A percentile compares a stretch with the other conserved stretches of the same genome.
phyloP scores from a whole-genome alignment of 64 coral and sea anemone species.

The Montipora sp. region DNA sequence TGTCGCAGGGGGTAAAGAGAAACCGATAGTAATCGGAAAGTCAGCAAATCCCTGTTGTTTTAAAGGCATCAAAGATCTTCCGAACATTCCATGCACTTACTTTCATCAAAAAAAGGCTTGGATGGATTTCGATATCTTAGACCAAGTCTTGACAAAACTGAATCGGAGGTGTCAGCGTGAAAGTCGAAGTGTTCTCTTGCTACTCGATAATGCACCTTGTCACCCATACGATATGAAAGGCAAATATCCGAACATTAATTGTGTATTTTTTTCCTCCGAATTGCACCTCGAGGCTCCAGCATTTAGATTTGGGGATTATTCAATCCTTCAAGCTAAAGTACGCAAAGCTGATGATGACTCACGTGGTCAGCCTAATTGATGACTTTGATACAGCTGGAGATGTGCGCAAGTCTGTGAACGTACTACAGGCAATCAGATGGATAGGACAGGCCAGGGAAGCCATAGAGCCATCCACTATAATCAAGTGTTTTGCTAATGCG shows the following conservation, averaged over 20 bases:
- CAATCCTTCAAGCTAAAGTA: neutral
- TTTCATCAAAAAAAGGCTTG: conserved; percentile 45
- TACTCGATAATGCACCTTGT: neutral
- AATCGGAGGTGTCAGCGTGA: conserved; percentile 10
- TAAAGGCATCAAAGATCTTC: neutral
- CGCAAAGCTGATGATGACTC: neutral
- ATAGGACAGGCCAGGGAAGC: neutral
- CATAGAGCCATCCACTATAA: neutral
- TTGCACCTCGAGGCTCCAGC: conserved; percentile 22
- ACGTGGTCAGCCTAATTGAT: neutral
- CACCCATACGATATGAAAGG: neutral
- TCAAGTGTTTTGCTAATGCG: neutral
- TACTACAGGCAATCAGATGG: neutral
- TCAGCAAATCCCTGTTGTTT: neutral
- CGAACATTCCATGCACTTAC: conserved; percentile 26
- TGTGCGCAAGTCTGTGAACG: neutral
- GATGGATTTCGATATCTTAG: conserved; percentile 39
- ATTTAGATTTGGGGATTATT: conserved; percentile 26
- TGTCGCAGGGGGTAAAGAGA: neutral
- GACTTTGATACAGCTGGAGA: neutral
- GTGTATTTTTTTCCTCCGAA: conserved; percentile 46
- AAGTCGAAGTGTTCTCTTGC: conserved; percentile 7
- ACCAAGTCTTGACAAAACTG: conserved; percentile 17
- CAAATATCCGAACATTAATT: neutral
- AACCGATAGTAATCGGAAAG: neutral